phyloP scores from a whole-genome alignment of 1,140 invertebrate genomes.

The Mycetomoellerius zeteki region DNA sequence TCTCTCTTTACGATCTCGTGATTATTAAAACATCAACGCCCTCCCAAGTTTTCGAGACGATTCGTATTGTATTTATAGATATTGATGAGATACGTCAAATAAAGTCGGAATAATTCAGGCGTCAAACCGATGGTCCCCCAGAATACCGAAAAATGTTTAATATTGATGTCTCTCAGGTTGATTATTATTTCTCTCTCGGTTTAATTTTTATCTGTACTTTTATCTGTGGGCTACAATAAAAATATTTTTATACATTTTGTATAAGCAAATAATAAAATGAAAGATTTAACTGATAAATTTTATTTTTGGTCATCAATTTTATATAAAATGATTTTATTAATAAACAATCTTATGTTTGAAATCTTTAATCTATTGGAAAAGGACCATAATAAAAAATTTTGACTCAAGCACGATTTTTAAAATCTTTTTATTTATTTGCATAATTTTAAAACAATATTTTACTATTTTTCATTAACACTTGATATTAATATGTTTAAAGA shows the following conservation, averaged over 20 bases:
- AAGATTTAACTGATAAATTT: background rate
- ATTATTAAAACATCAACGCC: conserved; percentile 45
- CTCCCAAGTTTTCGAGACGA: background rate
- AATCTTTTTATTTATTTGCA: no score
- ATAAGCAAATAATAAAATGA: background rate
- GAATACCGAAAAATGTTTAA: background rate
- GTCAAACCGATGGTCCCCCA: background rate
- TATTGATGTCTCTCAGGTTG: background rate
- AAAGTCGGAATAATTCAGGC: conserved; percentile 14
- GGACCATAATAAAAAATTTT: no score
- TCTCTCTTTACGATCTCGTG: background rate
- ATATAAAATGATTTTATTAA: background rate
- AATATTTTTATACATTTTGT: background rate
- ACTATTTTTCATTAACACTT: no score
- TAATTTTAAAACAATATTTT: no score
- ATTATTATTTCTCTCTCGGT: background rate
- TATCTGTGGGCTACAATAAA: background rate
- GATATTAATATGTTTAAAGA: no score
- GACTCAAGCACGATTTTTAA: no score
- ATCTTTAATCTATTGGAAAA: no score
- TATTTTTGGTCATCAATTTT: background rate
- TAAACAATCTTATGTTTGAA: background rate
- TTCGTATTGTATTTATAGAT: background rate
- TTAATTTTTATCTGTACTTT: background rate
- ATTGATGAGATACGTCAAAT: conserved; percentile 16